Base-by-base conservation (phyloP, 2,888 invertebrate species). In the Spisula solida region DNA sequence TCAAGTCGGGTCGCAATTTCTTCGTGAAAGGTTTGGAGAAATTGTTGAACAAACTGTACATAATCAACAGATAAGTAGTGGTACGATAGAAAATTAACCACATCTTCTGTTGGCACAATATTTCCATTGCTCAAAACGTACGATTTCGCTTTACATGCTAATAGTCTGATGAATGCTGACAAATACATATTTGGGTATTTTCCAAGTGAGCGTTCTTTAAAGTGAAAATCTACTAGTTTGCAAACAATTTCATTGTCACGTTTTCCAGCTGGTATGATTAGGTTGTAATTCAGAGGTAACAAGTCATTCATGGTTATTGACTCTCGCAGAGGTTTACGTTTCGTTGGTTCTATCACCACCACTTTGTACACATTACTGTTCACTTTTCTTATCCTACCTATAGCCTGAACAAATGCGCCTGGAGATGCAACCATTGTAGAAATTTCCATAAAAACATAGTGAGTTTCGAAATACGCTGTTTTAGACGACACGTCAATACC, bases 371-470 rank as follows among this genome's bases (percentile, higher is more conserved):
- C 55, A 12, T 84, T 84, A 48, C 78, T 84, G n/a, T 51, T 84
- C 14, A 84, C 10, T 29, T 48, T 84, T 31, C 85, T 29, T 41
- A 85, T 85, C 34, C 85, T 10, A 29, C 85, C 80, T 0, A 85
- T 20, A 16, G 85, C 80, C 14, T 85, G 85, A 31, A 85, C 80
- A 47, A 85, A 85, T 34, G 85, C 85, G 14, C 80, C 85, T 10
- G 85, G 85, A n/a, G 79, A 55, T 16, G 85, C 56, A 31, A 85
- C 85, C 8, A 25, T 31, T 5, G 55, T 60, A n/a, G 55, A 79
- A 47, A 79, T 80, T 60, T 85, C 85, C n/a, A 85, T 85, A 29
- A 85, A 85, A 16, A 85, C 56, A 34, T 34, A 85, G 51, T 85
- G 80, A 1, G 79, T 60, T 31, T 85, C 85, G 56, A 85, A 85